Percentiles rank a stretch among this genome's conserved stretches.
Conservation (phyloP, 1,140 invertebrate species). For the Calephelis nemesis region DNA sequence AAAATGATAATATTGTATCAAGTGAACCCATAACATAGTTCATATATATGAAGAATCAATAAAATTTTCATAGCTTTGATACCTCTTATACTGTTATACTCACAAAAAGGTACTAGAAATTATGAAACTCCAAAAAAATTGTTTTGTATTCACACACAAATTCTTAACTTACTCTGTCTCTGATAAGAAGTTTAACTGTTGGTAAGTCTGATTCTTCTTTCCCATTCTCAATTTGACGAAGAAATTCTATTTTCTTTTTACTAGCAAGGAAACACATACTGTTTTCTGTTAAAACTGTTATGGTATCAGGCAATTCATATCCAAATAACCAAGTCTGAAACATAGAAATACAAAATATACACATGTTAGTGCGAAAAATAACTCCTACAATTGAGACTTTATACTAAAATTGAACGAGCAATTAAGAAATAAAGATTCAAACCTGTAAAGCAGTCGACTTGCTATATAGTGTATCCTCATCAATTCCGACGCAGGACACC, state of each 20-base stretch:
- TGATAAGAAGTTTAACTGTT: slow-evolving; percentile 90
- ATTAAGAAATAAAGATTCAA: slow-evolving; percentile 30
- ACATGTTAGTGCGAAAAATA: neutral
- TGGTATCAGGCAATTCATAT: slow-evolving; percentile 97
- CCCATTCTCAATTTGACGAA: slow-evolving; percentile 93
- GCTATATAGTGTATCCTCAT: slow-evolving; percentile 97
- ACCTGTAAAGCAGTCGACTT: slow-evolving; percentile 97
- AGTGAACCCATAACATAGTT: no score
- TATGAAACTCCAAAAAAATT: no score
- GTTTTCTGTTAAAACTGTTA: slow-evolving; percentile 93
- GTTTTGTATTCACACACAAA: neutral
- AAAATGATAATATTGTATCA: no score
- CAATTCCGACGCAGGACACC: slow-evolving; percentile 92
- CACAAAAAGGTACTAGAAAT: no score
- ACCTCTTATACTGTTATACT: no score
- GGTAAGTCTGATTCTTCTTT: slow-evolving; percentile 92
- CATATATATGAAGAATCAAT: no score
- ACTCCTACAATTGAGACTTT: neutral
- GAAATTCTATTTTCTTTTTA: slow-evolving; percentile 98
- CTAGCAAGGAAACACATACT: slow-evolving; percentile 94
- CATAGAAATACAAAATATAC: slow-evolving; percentile 25
- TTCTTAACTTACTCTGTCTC: slow-evolving; percentile 89
- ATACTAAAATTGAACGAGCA: neutral
- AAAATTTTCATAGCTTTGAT: no score
- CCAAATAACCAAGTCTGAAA: slow-evolving; percentile 97